Base-by-base conservation (phyloP, 2,113 vertebrate genomes). In the Ariopsis seemanni region DNA sequence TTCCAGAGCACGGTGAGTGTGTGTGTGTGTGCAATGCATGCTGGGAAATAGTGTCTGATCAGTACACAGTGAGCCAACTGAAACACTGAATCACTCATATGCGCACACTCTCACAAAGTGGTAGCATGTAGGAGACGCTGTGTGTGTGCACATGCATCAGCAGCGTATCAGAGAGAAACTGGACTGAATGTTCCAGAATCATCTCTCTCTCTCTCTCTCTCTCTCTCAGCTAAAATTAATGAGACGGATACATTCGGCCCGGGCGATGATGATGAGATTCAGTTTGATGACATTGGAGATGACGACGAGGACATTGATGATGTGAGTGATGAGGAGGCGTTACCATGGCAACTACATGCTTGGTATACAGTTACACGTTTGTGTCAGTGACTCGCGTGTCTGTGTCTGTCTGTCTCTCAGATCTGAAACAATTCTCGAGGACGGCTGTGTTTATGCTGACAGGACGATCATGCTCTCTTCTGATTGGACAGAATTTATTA, bases 301-400 rank as follows among this genome's bases (percentile, higher is more conserved):
- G 97, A 99, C 84, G 98, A 99, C 89, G 98, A 99, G 90, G 98
- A 99, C 91, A 99, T 99, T 92, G 98, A 99, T 94, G 98, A 99
- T 27, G 98, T 99, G 92, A 97, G 71, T 71, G 78, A 96, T 98
- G 90, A 99, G 99, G 94, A 95, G 97, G 90, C 97, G 98, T 89
- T 99, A 97, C 94, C 98, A 99, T 74, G 8, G 71, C 34, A 34
- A 71, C 67, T 5, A 71, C 5, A 17, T 18, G 5, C 14, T 48
- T 15, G 30, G 67, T 17, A 11, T 50, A 50, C 18, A 48, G 1
- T 48, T 74, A 27, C n/a, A 17, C 20, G 30, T 72, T 72, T 91
- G 99, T 99, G 94, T 15, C 11, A 62, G 27, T 65, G 18, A 3
- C 1, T 34, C 65, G 18, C 20, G 8, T 57, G 12, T n/a, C 22